Evolutionary conservation across 1,140 invertebrate species (phyloP).

Genomic region (Probaryconus sp.): DNA sequence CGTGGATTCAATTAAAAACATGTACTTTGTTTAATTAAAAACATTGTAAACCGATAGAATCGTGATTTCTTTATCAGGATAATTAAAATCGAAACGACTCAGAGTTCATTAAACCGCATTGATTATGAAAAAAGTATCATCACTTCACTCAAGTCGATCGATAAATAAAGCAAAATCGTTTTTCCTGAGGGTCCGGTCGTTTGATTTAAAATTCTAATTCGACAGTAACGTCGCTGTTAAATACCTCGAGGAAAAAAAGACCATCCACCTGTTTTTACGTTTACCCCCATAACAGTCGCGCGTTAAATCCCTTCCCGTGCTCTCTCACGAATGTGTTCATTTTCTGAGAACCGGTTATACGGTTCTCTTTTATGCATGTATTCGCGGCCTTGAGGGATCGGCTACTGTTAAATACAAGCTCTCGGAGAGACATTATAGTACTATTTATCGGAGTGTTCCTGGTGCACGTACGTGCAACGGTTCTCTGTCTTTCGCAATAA

Average conservation of each 20-base stretch:
- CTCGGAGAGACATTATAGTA: conserved; percentile 43
- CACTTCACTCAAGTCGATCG: not conserved
- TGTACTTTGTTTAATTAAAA: no score
- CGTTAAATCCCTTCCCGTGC: not conserved
- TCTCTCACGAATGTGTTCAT: conserved; percentile 34
- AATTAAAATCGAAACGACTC: no score
- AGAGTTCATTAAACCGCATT: conserved; percentile 3
- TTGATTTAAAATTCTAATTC: conserved; percentile 27
- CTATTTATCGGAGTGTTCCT: conserved; percentile 32
- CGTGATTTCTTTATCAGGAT: no score
- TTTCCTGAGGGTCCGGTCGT: not conserved
- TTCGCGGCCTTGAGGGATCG: conserved; percentile 58
- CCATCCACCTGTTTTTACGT: conserved; percentile 40
- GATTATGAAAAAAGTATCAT: not conserved
- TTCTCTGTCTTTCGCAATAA: conserved; percentile 64
- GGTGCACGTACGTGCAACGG: conserved; percentile 31
- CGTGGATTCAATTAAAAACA: no score
- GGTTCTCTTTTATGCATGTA: conserved; percentile 50
- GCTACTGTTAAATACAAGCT: conserved; percentile 54
- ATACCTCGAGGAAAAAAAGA: not conserved
- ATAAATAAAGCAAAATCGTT: conserved; percentile 13
- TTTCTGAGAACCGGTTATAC: conserved; percentile 62
- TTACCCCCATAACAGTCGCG: conserved; percentile 12
- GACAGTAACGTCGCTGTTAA: not conserved
- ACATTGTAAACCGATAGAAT: no score